Conservation (phyloP, 2,888 invertebrate species). For the Mythimna impura region DNA sequence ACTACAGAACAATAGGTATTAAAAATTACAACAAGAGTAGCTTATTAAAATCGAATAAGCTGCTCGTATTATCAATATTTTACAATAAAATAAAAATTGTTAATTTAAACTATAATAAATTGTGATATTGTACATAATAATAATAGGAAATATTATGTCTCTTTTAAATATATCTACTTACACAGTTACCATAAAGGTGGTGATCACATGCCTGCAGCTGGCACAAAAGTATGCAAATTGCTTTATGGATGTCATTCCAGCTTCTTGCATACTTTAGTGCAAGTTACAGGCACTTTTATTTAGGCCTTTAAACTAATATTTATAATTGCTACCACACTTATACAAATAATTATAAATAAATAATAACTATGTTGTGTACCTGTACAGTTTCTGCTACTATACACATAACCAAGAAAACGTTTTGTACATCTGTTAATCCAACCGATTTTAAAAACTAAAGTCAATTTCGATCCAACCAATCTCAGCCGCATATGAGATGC, state of each 20-base stretch:
- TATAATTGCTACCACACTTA: conserved; percentile 1
- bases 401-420: conserved; percentile 15
- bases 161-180: neutral
- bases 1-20: neutral
- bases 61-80: conserved; percentile 1
- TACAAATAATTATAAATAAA: conserved; percentile 9
- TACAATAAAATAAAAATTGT: neutral
- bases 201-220: too few species aligned
- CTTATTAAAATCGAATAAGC: neutral
- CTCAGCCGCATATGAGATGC: neutral
- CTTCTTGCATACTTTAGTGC: too few species aligned
- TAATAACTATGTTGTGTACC: neutral
- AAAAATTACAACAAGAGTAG: neutral
- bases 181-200: neutral
- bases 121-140: conserved; percentile 20
- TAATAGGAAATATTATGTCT: conserved; percentile 29
- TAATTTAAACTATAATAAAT: neutral
- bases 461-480: conserved; percentile 1
- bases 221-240: too few species aligned
- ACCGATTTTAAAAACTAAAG: neutral
- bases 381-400: conserved; percentile 1
- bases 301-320: neutral
- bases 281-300: neutral
- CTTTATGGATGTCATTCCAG: too few species aligned
- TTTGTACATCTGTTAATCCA: conserved; percentile 9